Evolutionary conservation across 2,888 invertebrate species (phyloP).

Genomic region (Clostera curtula): DNA sequence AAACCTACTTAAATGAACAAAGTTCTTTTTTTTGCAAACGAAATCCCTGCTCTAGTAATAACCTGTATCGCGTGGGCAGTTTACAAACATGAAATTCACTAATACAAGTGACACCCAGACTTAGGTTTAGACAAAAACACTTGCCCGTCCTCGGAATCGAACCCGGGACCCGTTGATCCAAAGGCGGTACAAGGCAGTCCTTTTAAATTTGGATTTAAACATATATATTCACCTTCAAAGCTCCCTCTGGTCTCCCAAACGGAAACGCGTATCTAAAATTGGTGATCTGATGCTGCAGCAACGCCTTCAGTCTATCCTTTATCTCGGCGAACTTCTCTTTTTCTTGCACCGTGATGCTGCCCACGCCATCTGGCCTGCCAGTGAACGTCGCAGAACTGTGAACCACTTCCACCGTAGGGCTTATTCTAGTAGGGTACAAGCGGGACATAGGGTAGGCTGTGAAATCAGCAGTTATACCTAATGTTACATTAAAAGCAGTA

Average conservation of each 20-base stretch:
- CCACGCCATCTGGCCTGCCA: conserved; percentile 97
- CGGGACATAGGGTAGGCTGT: conserved; percentile 53
- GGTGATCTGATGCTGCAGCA: conserved; percentile 98
- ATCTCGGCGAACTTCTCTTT: conserved; percentile 98
- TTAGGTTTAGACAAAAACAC: too few relatives aligned
- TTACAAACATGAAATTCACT: too few relatives aligned
- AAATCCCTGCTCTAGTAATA: too few relatives aligned
- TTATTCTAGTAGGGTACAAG: conserved; percentile 71
- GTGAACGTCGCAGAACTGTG: conserved; percentile 72
- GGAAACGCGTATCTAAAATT: conserved; percentile 99
- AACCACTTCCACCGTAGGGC: conserved; percentile 65
- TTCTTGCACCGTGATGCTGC: conserved; percentile 98
- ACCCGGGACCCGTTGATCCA: too few relatives aligned
- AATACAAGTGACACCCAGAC: too few relatives aligned
- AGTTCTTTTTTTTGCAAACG: too few relatives aligned
- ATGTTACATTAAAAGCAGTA: conserved; percentile 2
- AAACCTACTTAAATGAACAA: too few relatives aligned
- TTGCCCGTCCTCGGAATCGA: too few relatives aligned
- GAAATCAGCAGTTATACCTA: conserved; percentile 35
- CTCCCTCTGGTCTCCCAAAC: conserved; percentile 98
- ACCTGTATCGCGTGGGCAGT: too few relatives aligned
- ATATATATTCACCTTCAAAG: conserved; percentile 80
- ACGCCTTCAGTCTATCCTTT: conserved; percentile 92
- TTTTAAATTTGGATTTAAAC: too few relatives aligned
- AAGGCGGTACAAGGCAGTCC: too few relatives aligned